Percentiles rank a stretch among this genome's conserved stretches.
phyloP scores from a whole-genome alignment of 2,113 vertebrate species.

The Gasterosteus nipponicus region DNA sequence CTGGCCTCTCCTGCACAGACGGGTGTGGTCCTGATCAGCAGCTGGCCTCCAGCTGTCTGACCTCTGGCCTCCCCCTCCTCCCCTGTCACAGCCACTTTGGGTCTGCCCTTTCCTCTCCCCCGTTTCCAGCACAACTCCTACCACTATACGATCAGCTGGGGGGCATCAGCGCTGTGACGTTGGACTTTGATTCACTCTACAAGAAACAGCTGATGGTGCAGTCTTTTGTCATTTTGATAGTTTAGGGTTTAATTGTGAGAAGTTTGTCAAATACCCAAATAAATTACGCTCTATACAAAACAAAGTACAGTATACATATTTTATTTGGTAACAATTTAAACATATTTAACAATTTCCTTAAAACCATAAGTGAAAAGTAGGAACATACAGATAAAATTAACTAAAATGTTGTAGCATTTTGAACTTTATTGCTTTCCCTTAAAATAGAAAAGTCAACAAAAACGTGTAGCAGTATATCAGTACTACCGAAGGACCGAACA shows the following conservation, averaged over 20 bases:
- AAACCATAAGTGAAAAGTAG: conserved; percentile 8
- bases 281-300: background rate
- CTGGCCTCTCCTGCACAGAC: conserved; percentile 19
- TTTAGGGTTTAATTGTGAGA: background rate
- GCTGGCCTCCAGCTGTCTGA: conserved; percentile 56
- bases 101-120: background rate
- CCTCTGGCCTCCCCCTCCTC: conserved; percentile 41
- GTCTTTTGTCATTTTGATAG: background rate
- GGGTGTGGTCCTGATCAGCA: conserved; percentile 54
- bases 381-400: background rate
- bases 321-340: conserved; percentile 41
- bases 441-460: background rate
- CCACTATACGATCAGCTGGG: background rate
- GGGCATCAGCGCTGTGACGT: background rate
- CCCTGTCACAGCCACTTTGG: conserved; percentile 22
- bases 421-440: background rate
- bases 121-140: background rate
- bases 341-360: background rate
- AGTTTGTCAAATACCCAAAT: background rate
- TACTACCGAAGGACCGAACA: background rate
- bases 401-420: background rate
- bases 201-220: background rate
- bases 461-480: background rate
- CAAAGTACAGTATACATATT: background rate
- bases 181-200: background rate